Percentiles rank a stretch among this genome's conserved stretches.
Conservation (phyloP, 2,797 vertebrate genomes). For the Chiroxiphia lanceolata region DNA sequence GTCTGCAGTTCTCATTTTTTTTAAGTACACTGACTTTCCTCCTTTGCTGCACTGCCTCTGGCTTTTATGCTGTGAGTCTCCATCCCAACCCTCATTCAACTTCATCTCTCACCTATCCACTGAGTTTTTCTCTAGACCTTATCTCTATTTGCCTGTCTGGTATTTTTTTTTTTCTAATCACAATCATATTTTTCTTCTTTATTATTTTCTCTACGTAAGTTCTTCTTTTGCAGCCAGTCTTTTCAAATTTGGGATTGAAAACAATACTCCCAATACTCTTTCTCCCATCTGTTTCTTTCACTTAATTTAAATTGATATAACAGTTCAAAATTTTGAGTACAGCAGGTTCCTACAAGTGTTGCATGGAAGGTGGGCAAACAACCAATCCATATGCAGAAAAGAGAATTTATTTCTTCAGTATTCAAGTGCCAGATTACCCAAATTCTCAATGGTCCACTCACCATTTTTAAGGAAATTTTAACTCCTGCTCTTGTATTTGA, state of each 20-base stretch:
- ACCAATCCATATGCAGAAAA: neutral
- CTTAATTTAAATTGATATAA: neutral
- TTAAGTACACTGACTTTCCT: neutral
- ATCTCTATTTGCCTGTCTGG: neutral
- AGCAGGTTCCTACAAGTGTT: neutral
- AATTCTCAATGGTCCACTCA: neutral
- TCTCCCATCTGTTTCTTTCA: neutral
- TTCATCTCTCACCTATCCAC: neutral
- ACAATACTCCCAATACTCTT: neutral
- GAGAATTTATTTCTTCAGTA: neutral
- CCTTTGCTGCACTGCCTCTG: neutral
- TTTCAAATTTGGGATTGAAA: neutral
- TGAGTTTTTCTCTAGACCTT: neutral
- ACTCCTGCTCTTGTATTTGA: neutral
- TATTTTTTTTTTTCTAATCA: neutral
- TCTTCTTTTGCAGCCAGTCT: neutral
- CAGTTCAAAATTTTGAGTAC: neutral
- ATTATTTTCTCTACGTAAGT: neutral
- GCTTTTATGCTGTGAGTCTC: neutral
- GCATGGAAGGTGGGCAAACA: neutral
- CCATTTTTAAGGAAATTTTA: neutral
- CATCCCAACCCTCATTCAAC: neutral
- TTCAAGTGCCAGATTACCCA: neutral
- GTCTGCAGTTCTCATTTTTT: neutral
- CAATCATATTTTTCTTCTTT: neutral